These are phyloP conservation scores for Nothobranchius furzeri DNA, from an alignment of 2,113 vertebrate genomes.

Conservation along the genomic window DNA sequence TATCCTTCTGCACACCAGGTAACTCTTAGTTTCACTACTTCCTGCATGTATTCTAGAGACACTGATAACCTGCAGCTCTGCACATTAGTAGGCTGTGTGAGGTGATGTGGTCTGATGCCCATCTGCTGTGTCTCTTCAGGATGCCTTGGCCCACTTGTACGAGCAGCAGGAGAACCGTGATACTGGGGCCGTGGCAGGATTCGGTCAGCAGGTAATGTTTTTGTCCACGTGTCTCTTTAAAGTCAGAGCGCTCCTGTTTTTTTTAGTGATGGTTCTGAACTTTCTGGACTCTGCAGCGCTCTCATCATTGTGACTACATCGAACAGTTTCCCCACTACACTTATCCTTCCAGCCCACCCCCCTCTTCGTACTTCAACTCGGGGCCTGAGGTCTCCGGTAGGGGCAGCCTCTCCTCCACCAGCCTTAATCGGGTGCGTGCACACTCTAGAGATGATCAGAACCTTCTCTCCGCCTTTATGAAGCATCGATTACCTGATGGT, in stretches of 20 bases:
- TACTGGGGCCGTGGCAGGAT: slow-evolving; percentile 68
- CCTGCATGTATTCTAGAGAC: not conserved
- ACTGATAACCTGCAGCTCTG: not conserved
- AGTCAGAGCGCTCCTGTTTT: not conserved
- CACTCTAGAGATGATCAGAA: not conserved
- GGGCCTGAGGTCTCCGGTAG: slow-evolving; percentile 78
- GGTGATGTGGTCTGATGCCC: slow-evolving; percentile 20
- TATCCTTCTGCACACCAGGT: slow-evolving; percentile 74
- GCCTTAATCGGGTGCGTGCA: slow-evolving; percentile 84
- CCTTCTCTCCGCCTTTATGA: not conserved
- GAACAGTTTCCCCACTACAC: slow-evolving; percentile 74
- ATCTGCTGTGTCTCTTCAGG: slow-evolving; percentile 68
- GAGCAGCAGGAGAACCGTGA: slow-evolving; percentile 80
- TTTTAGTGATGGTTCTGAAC: not conserved
- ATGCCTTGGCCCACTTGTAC: slow-evolving; percentile 78
- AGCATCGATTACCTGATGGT: slow-evolving; percentile 24
- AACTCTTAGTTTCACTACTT: not conserved
- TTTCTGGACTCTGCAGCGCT: slow-evolving; percentile 40
- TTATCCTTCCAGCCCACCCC: slow-evolving; percentile 80
- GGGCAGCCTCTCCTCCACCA: slow-evolving; percentile 69
- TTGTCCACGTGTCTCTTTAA: not conserved
- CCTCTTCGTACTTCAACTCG: slow-evolving; percentile 84
- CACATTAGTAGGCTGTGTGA: not conserved
- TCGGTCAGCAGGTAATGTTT: slow-evolving; percentile 79
- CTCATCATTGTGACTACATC: slow-evolving; percentile 64